Evolutionary conservation across 2,797 vertebrate species (phyloP), one percentile per base, ranked within the genome.

Genomic region (Esox lucius): DNA sequence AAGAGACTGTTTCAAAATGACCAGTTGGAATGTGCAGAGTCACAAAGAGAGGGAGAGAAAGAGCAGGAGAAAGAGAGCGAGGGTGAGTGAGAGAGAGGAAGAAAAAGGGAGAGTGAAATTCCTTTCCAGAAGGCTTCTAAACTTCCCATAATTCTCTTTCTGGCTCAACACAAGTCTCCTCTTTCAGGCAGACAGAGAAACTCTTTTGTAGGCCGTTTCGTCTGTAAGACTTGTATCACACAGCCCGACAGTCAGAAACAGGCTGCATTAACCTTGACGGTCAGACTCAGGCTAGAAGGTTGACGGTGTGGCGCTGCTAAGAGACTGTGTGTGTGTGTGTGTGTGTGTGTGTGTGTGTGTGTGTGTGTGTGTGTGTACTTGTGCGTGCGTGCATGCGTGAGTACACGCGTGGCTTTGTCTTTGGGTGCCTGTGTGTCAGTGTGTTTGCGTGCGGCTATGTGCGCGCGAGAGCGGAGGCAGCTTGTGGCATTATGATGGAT

Each of bases 401-500:
- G 11, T 62, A 17, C 6, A 35, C 4, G 13, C 3, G 65, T 19
- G 31, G 16, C 17, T 42, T 16, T 33, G 31, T 68, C 42, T 68
- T 19, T 71, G 67, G 71, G 62, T 76, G 42, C 28, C 28, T 59
- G n/a, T 64, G 28, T 72, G 81, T 64, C 78, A 35, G 75, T 24
- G 59, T 16, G 73, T 66, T 49, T 70, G 49, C 78, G 70, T 68
- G 69, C 77, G 75, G 76, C 46, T 78, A 76, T 70, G 78, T 75
- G 80, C 65, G 80, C 79, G 49, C 74, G 81, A 83, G 71, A 82
- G 81, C 76, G 78, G 80, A 83, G 89, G 84, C 77, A 68, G 88
- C 85, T 72, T 78, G 80, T 87, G 85, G 74, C 85, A 88, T 83
- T 77, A 83, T 91, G 90, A 92, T 90, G 79, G 81, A 90, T 89